Evolutionary conservation across 2,888 invertebrate species (phyloP).

Genomic region (Perithous albicinctus): DNA sequence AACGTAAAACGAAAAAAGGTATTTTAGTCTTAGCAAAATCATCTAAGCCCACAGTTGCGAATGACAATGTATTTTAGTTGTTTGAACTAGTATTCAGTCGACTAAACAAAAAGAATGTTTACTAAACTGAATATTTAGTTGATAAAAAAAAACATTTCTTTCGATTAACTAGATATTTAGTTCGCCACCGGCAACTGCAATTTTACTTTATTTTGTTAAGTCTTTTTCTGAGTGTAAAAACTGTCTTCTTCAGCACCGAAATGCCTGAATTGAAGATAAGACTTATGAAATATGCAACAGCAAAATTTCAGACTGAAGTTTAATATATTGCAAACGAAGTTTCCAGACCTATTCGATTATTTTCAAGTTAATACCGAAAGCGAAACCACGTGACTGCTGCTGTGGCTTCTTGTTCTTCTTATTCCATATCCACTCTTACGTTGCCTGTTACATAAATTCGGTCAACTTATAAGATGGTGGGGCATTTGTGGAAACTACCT

Average conservation of each 20-base stretch:
- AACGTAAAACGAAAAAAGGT: background rate
- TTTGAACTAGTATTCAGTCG: no score
- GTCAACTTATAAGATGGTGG: conserved; percentile 68
- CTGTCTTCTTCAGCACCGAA: background rate
- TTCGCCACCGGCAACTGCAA: no score
- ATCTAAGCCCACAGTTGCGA: no score
- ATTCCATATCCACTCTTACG: conserved; percentile 20
- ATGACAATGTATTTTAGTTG: no score
- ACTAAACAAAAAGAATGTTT: no score
- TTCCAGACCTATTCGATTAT: conserved; percentile 24
- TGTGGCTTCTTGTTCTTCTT: conserved; percentile 12
- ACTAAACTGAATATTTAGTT: no score
- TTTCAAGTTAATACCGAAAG: conserved; percentile 14
- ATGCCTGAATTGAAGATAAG: background rate
- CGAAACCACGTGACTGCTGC: conserved; percentile 40
- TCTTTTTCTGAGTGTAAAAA: no score
- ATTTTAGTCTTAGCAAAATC: background rate
- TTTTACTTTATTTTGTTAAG: no score
- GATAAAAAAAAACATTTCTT: no score
- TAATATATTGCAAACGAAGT: background rate
- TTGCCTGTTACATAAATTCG: conserved; percentile 69
- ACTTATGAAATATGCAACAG: conserved; percentile 14
- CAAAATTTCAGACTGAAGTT: background rate
- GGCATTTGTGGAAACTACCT: conserved; percentile 62
- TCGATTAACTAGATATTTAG: no score